phyloP scores from a whole-genome alignment of 1,140 invertebrate genomes.

The Brachionus koreanus region DNA sequence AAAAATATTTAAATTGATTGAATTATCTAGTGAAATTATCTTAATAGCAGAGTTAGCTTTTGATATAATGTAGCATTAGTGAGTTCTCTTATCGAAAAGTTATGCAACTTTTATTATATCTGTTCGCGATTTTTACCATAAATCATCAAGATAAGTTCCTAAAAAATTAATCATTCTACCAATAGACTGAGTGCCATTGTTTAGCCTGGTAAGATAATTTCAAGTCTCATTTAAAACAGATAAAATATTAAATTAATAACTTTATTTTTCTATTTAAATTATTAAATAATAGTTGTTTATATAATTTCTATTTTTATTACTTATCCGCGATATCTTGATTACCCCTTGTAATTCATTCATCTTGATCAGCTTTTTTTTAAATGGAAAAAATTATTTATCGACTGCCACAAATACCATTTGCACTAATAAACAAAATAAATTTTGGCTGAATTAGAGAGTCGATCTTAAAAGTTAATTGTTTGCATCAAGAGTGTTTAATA shows the following conservation, averaged over 20 bases:
- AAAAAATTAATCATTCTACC: neutral
- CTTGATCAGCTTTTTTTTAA: neutral
- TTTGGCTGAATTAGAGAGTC: neutral
- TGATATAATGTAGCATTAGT: neutral
- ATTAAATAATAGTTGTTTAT: neutral
- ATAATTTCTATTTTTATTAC: neutral
- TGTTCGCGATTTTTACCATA: neutral
- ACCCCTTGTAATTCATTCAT: neutral
- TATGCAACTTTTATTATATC: neutral
- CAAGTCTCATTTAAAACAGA: neutral
- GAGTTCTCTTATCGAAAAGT: conserved; percentile 1
- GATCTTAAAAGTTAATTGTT: neutral
- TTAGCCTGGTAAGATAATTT: neutral
- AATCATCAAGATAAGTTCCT: neutral
- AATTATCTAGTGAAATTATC: neutral
- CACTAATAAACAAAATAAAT: neutral
- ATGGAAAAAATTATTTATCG: too few relatives aligned
- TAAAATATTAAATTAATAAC: neutral
- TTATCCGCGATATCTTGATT: neutral
- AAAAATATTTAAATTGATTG: neutral
- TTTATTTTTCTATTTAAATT: neutral
- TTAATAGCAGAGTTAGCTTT: neutral
- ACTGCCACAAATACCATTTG: neutral
- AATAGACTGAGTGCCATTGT: neutral
- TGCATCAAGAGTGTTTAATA: neutral